phyloP scores from a whole-genome alignment of 2,113 vertebrate species.

The Rana temporaria region DNA sequence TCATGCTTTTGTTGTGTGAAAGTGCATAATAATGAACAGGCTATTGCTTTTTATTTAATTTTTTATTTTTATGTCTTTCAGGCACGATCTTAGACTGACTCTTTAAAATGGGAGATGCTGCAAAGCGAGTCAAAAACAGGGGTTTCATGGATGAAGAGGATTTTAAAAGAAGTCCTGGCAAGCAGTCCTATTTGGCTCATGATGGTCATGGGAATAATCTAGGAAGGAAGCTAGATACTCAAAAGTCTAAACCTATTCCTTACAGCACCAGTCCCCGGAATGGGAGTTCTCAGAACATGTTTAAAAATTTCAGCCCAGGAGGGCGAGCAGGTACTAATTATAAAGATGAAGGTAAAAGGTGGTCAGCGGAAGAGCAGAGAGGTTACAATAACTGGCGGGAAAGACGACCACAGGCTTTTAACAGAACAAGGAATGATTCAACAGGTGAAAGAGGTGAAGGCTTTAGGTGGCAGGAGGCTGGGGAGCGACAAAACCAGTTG shows the following conservation, averaged over 20 bases:
- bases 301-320: constrained; percentile 71
- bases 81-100: constrained; percentile 58
- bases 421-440: constrained; percentile 70
- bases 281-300: constrained; percentile 71
- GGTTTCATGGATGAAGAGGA: constrained; percentile 71
- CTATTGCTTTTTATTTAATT: not conserved
- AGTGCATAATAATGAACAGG: too few relatives aligned
- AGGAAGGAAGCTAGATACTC: constrained; percentile 67
- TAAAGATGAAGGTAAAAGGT: constrained; percentile 78
- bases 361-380: constrained; percentile 72
- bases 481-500: constrained; percentile 63
- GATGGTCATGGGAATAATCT: constrained; percentile 75
- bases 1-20: too few relatives aligned
- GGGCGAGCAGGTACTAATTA: constrained; percentile 73
- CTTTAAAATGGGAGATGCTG: constrained; percentile 81
- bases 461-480: constrained; percentile 61
- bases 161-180: constrained; percentile 68
- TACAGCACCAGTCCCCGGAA: constrained; percentile 76
- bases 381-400: constrained; percentile 80
- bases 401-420: constrained; percentile 63
- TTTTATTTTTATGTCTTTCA: constrained; percentile 57
- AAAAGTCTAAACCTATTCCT: constrained; percentile 68
- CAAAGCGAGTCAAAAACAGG: constrained; percentile 74
- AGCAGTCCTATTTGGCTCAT: constrained; percentile 65
- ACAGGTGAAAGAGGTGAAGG: constrained; percentile 71